These are phyloP conservation scores for Schizotus pectinicornis DNA, from an alignment of 2,888 invertebrate genomes.

Conservation along the genomic window DNA sequence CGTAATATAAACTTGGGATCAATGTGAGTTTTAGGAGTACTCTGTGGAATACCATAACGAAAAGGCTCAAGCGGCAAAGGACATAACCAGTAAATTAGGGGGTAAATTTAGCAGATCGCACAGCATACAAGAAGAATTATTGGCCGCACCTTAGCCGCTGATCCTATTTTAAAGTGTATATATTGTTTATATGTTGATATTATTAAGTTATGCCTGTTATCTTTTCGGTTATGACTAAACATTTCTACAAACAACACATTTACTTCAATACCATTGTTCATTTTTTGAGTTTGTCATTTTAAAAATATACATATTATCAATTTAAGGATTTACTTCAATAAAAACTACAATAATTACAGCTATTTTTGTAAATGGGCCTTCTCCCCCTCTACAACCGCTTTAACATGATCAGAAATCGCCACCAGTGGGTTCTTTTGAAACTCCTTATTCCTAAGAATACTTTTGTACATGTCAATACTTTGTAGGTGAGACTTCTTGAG, in stretches of 20 bases:
- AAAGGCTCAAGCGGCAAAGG: slow-evolving; percentile 68
- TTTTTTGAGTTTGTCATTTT: too few relatives aligned
- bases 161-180: slow-evolving; percentile 35
- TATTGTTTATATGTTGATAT: slow-evolving; percentile 14
- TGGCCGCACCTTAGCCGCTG: slow-evolving; percentile 58
- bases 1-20: neutral
- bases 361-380: slow-evolving; percentile 5
- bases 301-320: slow-evolving; percentile 19
- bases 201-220: slow-evolving; percentile 15
- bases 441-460: slow-evolving; percentile 42
- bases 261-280: too few relatives aligned
- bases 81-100: slow-evolving; percentile 64
- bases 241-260: slow-evolving; percentile 9
- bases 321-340: slow-evolving; percentile 30
- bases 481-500: slow-evolving; percentile 31
- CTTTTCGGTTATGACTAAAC: slow-evolving; percentile 12
- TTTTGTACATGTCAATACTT: slow-evolving; percentile 46
- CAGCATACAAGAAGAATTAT: slow-evolving; percentile 85
- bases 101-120: slow-evolving; percentile 74
- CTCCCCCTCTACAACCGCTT: slow-evolving; percentile 38
- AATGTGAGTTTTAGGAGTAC: slow-evolving; percentile 66
- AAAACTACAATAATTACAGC: slow-evolving; percentile 13
- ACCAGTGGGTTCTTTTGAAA: slow-evolving; percentile 46
- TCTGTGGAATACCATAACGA: slow-evolving; percentile 79
- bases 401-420: slow-evolving; percentile 44